Base-by-base conservation (phyloP, 2,113 vertebrate species). In the Mixornis gularis region DNA sequence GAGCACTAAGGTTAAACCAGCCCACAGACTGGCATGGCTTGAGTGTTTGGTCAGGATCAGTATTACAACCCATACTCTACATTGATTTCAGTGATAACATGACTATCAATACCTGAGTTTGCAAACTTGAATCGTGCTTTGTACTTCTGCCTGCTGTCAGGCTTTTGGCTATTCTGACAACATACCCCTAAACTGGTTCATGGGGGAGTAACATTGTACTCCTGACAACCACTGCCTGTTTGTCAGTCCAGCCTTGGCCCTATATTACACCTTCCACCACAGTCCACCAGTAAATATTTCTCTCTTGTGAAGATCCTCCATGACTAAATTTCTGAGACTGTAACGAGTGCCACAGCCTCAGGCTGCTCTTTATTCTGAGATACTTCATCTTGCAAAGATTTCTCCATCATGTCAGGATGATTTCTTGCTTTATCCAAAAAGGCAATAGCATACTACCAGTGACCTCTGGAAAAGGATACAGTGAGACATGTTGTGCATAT, bases 251-350 rank as follows among this genome's bases (percentile, higher is more conserved):
- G 32, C 9, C 6, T 43, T 85, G 53, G 16, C 7, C 16, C 24
- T 36, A 0, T 9, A 2, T 26, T 64, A 34, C 4, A 68, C 8
- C 46, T 60, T 56, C n/a, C 26, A 73, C 18, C 4, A 17, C n/a
- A 74, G 6, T 26, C 41, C 6, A 34, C 15, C 11, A 40, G 15
- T 0, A 0, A 85, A 44, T 10, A 22, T 30, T 77, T 79, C 17
- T 65, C 74, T 41, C n/a, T 41, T 85, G 13, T n/a, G 36, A 44
- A 66, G 25, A 74, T 24, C 16, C 27, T 34, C 36, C 19, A 10
- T 3, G 1, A 32, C 30, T 86, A 64, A 34, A 49, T 48, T 77
- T 91, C 32, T 26, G 48, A 36, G 25, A 10, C 30, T 48, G 9
- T 48, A 80, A 13, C 3, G 9, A 46, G 18, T 53, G 20, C 46